phyloP scores from a whole-genome alignment of 2,888 invertebrate genomes.

The Temnothorax rugatulus region DNA sequence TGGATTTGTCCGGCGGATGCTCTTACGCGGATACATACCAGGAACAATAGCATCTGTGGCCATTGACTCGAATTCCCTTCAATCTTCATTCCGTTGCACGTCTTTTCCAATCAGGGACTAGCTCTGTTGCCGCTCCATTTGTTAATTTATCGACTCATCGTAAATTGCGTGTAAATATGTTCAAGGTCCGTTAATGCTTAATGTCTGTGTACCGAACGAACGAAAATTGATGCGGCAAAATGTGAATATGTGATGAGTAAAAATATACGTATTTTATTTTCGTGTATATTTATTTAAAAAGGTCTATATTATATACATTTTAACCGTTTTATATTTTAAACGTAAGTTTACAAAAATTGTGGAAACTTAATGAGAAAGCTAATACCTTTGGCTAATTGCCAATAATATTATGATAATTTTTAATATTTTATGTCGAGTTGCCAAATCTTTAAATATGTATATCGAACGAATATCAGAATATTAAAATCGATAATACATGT shows the following conservation, averaged over 20 bases:
- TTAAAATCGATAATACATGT: not conserved
- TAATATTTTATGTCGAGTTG: not conserved
- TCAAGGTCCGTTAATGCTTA: not conserved
- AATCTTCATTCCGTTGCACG: conserved; percentile 27
- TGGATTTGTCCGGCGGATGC: conserved; percentile 1
- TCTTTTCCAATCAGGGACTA: conserved; percentile 5
- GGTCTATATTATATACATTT: not conserved
- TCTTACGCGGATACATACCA: conserved; percentile 21
- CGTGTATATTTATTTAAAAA: not conserved
- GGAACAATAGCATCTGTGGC: not conserved
- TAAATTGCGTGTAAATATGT: not conserved
- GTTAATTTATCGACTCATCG: conserved; percentile 16
- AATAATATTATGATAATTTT: not conserved
- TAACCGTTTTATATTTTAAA: not conserved
- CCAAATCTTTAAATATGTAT: not conserved
- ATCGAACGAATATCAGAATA: not conserved
- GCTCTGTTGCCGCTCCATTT: conserved; percentile 9
- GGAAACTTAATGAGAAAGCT: not conserved
- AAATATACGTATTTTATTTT: not conserved
- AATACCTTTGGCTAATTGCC: not conserved
- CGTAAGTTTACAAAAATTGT: not conserved
- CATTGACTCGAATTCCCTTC: conserved; percentile 30
- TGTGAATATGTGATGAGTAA: not conserved
- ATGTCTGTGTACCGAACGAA: not conserved
- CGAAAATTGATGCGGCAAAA: not conserved